Evolutionary conservation across 2,888 invertebrate genomes (phyloP).

Genomic region (Perdita meconis): DNA sequence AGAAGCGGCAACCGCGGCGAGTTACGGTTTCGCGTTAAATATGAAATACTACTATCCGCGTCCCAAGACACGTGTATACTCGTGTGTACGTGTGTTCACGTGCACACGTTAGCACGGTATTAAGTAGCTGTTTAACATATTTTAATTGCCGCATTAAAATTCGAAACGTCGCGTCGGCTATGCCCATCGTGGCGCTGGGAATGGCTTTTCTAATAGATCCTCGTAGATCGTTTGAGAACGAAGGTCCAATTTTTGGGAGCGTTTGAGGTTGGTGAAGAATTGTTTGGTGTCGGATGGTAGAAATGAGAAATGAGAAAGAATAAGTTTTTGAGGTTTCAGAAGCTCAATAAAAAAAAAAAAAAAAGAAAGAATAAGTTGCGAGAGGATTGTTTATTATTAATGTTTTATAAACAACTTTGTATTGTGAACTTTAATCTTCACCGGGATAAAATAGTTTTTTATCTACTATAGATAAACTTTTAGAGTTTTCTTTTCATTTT

Average conservation of each 20-base stretch:
- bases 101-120: conserved; percentile 59
- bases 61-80: conserved; percentile 36
- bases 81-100: neutral
- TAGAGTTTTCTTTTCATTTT: no score
- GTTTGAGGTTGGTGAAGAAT: neutral
- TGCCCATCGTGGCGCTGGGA: conserved; percentile 28
- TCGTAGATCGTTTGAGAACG: conserved; percentile 45
- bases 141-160: conserved; percentile 80
- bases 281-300: neutral
- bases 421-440: no score
- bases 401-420: no score
- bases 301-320: no score
- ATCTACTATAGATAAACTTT: no score
- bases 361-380: no score
- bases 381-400: no score
- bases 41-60: conserved; percentile 77
- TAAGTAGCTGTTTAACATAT: conserved; percentile 81
- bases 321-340: no score
- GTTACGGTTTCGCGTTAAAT: conserved; percentile 81
- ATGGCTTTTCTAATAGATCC: conserved; percentile 45
- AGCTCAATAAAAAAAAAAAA: no score
- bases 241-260: conserved; percentile 23
- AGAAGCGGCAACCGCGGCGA: conserved; percentile 72
- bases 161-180: conserved; percentile 64
- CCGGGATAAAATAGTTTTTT: no score